phyloP scores from a whole-genome alignment of 2,113 vertebrate species.

The Nerophis ophidion region DNA sequence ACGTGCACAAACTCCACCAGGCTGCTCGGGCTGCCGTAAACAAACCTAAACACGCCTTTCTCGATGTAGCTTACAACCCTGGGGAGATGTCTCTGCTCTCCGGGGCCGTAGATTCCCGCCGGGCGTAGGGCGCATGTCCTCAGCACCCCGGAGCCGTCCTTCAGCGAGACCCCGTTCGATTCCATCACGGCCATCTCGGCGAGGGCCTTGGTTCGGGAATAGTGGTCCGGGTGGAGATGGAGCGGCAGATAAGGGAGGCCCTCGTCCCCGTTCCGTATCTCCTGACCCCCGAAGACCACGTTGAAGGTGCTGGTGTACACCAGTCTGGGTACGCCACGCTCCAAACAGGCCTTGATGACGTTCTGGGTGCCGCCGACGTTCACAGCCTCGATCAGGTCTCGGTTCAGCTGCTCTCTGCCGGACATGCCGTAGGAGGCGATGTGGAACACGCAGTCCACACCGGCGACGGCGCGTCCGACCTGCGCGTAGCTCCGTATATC shows the following conservation, averaged over 20 bases:
- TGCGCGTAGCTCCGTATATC: conserved; percentile 74
- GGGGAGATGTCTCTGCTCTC: conserved; percentile 91
- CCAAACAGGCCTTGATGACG: conserved; percentile 76
- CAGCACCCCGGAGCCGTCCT: conserved; percentile 54
- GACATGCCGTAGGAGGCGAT: conserved; percentile 93
- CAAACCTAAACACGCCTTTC: conserved; percentile 83
- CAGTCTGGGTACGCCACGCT: conserved; percentile 69
- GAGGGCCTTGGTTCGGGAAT: conserved; percentile 88
- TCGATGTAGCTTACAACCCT: conserved; percentile 86
- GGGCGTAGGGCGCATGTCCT: conserved; percentile 84
- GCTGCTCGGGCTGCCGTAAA: conserved; percentile 80
- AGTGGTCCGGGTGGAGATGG: conserved; percentile 88
- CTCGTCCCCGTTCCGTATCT: conserved; percentile 86
- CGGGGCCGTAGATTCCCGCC: conserved; percentile 91
- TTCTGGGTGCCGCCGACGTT: conserved; percentile 86
- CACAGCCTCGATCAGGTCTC: conserved; percentile 78
- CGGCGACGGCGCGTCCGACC: conserved; percentile 70
- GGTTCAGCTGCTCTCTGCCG: conserved; percentile 86
- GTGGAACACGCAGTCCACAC: conserved; percentile 84
- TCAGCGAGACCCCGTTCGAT: conserved; percentile 71
- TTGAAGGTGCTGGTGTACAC: conserved; percentile 96
- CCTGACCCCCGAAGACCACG: conserved; percentile 87
- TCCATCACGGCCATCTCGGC: conserved; percentile 87
- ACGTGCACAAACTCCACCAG: conserved; percentile 93
- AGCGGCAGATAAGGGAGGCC: conserved; percentile 89